Conservation (phyloP, 2,113 vertebrate species). For the Nestor notabilis region DNA sequence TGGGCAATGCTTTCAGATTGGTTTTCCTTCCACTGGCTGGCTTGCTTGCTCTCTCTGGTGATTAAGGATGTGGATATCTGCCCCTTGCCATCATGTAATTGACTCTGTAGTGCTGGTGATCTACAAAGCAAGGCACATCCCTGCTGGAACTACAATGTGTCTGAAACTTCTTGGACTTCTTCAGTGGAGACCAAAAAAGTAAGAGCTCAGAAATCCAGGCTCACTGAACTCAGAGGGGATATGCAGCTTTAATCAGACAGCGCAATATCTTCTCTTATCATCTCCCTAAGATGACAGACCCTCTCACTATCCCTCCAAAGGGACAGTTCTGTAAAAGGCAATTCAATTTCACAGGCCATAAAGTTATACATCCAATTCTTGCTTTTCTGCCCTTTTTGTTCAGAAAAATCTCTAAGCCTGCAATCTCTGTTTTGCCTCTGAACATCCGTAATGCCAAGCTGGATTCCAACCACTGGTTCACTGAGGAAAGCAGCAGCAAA, state of each 20-base stretch:
- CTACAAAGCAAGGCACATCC: neutral
- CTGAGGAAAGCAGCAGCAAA: neutral
- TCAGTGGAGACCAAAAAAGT: neutral
- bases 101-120: neutral
- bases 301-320: slow-evolving; percentile 37
- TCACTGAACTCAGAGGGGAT: neutral
- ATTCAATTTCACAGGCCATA: slow-evolving; percentile 68
- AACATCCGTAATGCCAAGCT: neutral
- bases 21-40: neutral
- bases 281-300: slow-evolving; percentile 11
- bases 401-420: slow-evolving; percentile 34
- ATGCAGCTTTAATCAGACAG: neutral
- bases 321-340: slow-evolving; percentile 46
- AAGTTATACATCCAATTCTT: slow-evolving; percentile 51
- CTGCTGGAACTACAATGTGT: neutral
- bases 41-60: neutral
- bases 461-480: neutral
- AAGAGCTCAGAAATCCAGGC: neutral
- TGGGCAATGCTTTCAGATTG: neutral
- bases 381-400: slow-evolving; percentile 44
- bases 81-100: neutral
- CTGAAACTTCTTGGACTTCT: neutral
- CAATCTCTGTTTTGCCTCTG: slow-evolving; percentile 8
- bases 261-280: neutral
- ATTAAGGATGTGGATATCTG: slow-evolving; percentile 35